These are phyloP conservation scores for Takifugu ocellatus DNA, from an alignment of 2,797 vertebrate genomes.

Conservation along the genomic window DNA sequence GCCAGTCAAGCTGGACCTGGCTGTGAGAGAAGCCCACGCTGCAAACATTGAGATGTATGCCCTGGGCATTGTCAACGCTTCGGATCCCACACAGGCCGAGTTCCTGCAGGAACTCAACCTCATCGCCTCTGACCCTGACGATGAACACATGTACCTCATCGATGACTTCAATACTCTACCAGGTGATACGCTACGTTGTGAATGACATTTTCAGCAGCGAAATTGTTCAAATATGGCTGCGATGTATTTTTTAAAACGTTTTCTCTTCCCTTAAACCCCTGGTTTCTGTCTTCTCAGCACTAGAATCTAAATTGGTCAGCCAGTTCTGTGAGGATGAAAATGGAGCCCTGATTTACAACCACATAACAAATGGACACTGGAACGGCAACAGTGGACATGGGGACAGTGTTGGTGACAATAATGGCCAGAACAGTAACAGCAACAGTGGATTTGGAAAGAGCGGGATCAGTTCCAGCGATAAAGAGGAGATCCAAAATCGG, in stretches of 20 bases:
- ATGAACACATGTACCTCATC: conserved; percentile 89
- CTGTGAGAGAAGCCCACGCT: conserved; percentile 85
- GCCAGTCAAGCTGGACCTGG: conserved; percentile 83
- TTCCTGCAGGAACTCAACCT: conserved; percentile 87
- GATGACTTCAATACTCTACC: conserved; percentile 89
- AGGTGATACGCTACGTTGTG: conserved; percentile 66
- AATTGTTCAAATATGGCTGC: not conserved
- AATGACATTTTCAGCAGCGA: not conserved
- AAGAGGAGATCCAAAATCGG: conserved; percentile 50
- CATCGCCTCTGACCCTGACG: conserved; percentile 90
- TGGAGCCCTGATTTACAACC: conserved; percentile 84
- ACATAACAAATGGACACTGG: conserved; percentile 69
- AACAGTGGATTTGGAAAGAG: conserved; percentile 39
- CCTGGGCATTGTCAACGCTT: conserved; percentile 86
- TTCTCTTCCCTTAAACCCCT: not conserved
- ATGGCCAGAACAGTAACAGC: conserved; percentile 28
- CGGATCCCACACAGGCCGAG: conserved; percentile 83
- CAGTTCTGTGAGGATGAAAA: conserved; percentile 93
- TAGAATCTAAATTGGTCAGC: conserved; percentile 87
- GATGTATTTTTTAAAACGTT: not conserved
- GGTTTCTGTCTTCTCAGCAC: conserved; percentile 61
- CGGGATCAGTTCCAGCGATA: conserved; percentile 16
- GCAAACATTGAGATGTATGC: conserved; percentile 92
- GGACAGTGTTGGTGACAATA: conserved; percentile 36
- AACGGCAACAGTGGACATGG: conserved; percentile 62